phyloP scores from a whole-genome alignment of 2,797 vertebrate species.

The Halcyon leucocephala region DNA sequence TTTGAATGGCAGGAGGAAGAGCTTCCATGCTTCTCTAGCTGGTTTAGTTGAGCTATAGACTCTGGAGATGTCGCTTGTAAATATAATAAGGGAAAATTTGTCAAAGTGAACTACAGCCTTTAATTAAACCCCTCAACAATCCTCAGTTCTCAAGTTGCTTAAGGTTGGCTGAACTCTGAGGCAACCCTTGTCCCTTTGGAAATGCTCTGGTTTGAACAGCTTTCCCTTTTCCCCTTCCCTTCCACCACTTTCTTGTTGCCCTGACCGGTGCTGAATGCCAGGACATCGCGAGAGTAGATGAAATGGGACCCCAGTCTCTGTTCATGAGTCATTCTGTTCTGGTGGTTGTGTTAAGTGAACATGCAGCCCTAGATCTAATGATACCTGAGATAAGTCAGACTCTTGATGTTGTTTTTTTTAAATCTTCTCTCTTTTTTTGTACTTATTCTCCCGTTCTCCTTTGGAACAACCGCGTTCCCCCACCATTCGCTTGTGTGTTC shows the following conservation, averaged over 20 bases:
- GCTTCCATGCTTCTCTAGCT: not conserved
- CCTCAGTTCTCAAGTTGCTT: not conserved
- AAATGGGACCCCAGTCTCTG: not conserved
- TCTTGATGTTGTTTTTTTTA: not conserved
- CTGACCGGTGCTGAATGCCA: not conserved
- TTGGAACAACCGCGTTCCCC: rapidly evolving
- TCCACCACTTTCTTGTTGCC: rapidly evolving
- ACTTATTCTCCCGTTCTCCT: not conserved
- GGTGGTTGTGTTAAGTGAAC: not conserved
- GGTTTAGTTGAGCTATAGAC: not conserved
- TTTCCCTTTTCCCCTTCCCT: not conserved
- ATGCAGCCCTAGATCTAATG: not conserved
- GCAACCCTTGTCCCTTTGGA: not conserved
- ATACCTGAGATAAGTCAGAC: not conserved
- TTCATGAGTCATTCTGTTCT: not conserved
- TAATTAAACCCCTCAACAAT: not conserved
- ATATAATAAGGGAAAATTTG: not conserved
- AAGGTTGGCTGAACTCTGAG: rapidly evolving
- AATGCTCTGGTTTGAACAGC: not conserved
- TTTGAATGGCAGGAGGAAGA: not conserved
- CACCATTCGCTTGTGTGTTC: not conserved
- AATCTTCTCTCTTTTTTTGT: not conserved
- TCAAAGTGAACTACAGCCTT: not conserved
- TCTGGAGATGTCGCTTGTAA: not conserved
- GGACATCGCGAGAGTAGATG: not conserved